A percentile compares a stretch with the other conserved stretches of the same genome.
phyloP scores from a whole-genome alignment of 2,113 vertebrate genomes.

The Ursus arctos region DNA sequence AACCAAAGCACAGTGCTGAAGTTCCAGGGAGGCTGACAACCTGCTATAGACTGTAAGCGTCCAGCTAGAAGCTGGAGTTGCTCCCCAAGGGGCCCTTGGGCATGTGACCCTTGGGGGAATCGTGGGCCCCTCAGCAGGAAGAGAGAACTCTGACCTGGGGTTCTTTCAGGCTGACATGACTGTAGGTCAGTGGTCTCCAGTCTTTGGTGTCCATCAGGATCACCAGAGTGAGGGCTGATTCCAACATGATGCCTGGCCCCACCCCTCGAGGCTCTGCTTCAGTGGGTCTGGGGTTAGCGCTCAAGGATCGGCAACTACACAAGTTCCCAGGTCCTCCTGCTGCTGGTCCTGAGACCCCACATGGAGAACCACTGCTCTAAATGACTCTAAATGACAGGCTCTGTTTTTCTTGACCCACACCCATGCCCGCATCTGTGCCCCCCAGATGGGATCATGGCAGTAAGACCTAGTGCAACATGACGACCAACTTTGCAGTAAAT shows the following conservation, averaged over 20 bases:
- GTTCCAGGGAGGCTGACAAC: neutral
- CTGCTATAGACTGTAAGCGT: neutral
- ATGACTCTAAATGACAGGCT: neutral
- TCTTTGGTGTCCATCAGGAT: accelerated
- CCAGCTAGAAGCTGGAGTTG: accelerated
- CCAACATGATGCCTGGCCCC: accelerated
- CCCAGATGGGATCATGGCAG: neutral
- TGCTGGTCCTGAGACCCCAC: neutral
- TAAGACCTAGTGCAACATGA: no score
- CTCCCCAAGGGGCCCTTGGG: neutral
- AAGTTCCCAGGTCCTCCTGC: neutral
- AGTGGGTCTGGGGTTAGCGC: neutral
- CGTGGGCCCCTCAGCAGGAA: neutral
- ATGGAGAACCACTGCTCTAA: neutral
- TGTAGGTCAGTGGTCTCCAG: neutral
- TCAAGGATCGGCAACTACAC: neutral
- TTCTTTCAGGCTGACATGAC: neutral
- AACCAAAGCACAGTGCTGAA: neutral
- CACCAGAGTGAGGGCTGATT: neutral
- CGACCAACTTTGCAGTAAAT: neutral
- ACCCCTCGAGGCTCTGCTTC: neutral
- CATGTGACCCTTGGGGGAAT: no score
- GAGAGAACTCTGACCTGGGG: neutral
- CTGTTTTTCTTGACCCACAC: neutral
- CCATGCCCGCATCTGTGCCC: neutral